phyloP scores from a whole-genome alignment of 2,888 invertebrate genomes.

The Acleris laterana region DNA sequence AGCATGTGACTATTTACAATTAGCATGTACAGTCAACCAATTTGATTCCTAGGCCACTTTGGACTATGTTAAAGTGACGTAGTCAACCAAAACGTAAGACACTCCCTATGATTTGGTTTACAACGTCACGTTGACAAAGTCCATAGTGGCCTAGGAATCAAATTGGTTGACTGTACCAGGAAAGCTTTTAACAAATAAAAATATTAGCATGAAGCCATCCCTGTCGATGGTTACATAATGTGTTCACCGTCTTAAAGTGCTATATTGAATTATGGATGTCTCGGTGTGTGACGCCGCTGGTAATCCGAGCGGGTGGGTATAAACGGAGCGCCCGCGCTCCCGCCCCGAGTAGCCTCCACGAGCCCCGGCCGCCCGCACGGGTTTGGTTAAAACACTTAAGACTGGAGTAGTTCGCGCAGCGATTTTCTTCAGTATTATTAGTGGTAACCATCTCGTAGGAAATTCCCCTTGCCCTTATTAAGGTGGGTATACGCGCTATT shows the following conservation, averaged over 20 bases:
- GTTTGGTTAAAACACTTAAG: slow-evolving; percentile 75
- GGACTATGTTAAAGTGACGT: too few relatives aligned
- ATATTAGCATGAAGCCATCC: slow-evolving; percentile 44
- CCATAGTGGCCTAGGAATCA: too few relatives aligned
- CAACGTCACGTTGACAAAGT: too few relatives aligned
- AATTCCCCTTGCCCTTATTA: slow-evolving; percentile 55
- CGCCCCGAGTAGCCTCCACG: slow-evolving; percentile 71
- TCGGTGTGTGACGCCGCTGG: slow-evolving; percentile 61
- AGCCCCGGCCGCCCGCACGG: slow-evolving; percentile 67
- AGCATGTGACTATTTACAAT: too few relatives aligned
- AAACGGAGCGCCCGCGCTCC: slow-evolving; percentile 57
- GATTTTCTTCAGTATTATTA: slow-evolving; percentile 84
- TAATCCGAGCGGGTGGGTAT: slow-evolving; percentile 74
- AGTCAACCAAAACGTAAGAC: too few relatives aligned
- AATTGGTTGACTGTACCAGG: too few relatives aligned
- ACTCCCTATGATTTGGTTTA: too few relatives aligned
- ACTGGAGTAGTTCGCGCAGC: slow-evolving; percentile 83
- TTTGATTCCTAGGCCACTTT: too few relatives aligned
- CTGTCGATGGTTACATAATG: slow-evolving; percentile 56
- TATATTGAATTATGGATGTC: slow-evolving; percentile 82
- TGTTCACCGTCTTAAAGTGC: slow-evolving; percentile 71
- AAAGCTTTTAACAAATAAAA: neutral
- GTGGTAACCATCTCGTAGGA: slow-evolving; percentile 74
- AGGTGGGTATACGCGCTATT: slow-evolving; percentile 23
- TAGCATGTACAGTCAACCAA: too few relatives aligned